These are phyloP conservation scores for Sciurus niger DNA, from an alignment of 2,113 vertebrate genomes.

Conservation along the genomic window DNA sequence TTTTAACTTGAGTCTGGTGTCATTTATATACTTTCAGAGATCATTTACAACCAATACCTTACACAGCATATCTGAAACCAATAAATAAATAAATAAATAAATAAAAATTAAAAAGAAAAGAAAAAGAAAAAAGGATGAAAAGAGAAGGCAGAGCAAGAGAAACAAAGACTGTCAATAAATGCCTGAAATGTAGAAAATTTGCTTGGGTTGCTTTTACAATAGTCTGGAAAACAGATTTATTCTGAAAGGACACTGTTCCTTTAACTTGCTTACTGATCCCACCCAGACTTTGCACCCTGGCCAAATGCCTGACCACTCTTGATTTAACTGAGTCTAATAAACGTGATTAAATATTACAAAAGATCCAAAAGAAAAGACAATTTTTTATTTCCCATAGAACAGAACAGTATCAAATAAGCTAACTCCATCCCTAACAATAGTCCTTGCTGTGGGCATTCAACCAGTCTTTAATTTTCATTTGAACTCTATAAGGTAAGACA, in stretches of 20 bases:
- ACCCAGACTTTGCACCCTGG: slow-evolving; percentile 82
- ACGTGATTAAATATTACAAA: slow-evolving; percentile 74
- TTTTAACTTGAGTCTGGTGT: neutral
- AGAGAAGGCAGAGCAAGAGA: neutral
- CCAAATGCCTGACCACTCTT: slow-evolving; percentile 82
- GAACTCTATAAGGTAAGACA: slow-evolving; percentile 83
- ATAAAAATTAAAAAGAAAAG: neutral
- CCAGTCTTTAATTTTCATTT: slow-evolving; percentile 64
- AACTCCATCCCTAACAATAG: neutral
- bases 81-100: too few species aligned
- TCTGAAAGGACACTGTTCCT: slow-evolving; percentile 78
- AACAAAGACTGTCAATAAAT: slow-evolving; percentile 7
- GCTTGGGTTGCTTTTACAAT: slow-evolving; percentile 9
- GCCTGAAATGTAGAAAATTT: slow-evolving; percentile 30
- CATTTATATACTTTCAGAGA: neutral
- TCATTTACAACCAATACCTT: neutral
- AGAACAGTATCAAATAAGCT: slow-evolving; percentile 53
- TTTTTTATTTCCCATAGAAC: slow-evolving; percentile 66
- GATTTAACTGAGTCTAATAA: slow-evolving; percentile 81
- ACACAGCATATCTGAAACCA: neutral
- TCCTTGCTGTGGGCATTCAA: slow-evolving; percentile 68
- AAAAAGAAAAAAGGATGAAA: neutral
- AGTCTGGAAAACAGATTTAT: neutral
- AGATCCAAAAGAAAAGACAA: slow-evolving; percentile 74
- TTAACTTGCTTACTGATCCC: slow-evolving; percentile 83